Evolutionary conservation across 2,888 invertebrate genomes (phyloP), one percentile per base, ranked within the genome.

Genomic region (Dasypogon diadema): DNA sequence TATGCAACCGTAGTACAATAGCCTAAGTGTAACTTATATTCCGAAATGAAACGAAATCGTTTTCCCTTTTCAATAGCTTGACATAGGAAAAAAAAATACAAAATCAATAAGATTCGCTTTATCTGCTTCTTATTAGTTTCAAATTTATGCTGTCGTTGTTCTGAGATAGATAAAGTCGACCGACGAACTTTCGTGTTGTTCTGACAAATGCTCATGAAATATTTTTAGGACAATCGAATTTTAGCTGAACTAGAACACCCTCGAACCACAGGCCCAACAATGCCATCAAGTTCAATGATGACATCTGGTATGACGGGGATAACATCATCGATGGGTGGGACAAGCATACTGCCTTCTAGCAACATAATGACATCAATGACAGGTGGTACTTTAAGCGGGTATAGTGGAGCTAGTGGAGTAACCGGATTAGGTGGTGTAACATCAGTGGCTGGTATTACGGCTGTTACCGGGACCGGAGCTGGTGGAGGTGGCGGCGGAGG

Each of bases 211-310:
- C 74, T 77, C 54, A 75, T 75, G 16, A 54, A 76, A 78, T 76
- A 73, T 77, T 78, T 79, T 74, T 81, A 86, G 87, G 92, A 92
- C 87, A 93, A 93, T 87, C 90, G 94, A 82, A 93, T 96, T 82
- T 89, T 96, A 83, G 96, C 96, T 79, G 96, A 97, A 85, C 88
- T 96, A 83, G 96, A 97, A 85, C 94, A 94, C 85, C 91, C 92
- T 81, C 90, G 94, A 77, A 85, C 84, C 77, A 85, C 86, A 75
- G 84, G 83, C 76, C 83, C 85, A 77, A 81, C 82, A 70, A 81
- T 85, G 81, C 81, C 82, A 79, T 81, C 83, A 78, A 83, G 83
- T 81, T 84, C 84, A 77, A 82, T 84, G 79, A 80, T 83, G 80
- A 81, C 80, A 79, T 80, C 81, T 16, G 78, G 78, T 14, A 68